Conservation (phyloP, 2,797 vertebrate species). For the Sebastes minor region DNA sequence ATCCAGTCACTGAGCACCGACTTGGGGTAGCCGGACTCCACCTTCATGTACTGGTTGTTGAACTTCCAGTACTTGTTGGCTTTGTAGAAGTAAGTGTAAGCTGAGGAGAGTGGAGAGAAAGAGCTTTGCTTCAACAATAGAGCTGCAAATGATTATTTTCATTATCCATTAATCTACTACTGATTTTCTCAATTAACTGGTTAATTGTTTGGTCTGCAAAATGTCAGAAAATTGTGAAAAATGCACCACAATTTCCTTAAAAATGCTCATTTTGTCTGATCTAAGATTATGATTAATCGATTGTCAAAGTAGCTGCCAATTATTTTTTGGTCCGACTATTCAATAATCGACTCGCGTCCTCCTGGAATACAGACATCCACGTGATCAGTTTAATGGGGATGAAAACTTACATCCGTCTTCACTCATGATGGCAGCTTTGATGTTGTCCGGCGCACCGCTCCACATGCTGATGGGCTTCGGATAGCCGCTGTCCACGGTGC, state of each 20-base stretch:
- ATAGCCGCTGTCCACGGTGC: constrained; percentile 86
- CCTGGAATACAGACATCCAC: not conserved
- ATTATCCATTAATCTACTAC: not conserved
- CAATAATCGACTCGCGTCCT: not conserved
- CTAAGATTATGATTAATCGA: not conserved
- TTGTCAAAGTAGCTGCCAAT: not conserved
- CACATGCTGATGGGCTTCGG: constrained; percentile 90
- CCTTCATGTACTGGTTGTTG: constrained; percentile 93
- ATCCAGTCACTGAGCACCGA: constrained; percentile 91
- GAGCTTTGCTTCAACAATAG: not conserved
- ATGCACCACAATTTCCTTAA: not conserved
- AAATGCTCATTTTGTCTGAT: not conserved
- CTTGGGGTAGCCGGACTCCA: constrained; percentile 91
- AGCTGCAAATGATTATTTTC: not conserved
- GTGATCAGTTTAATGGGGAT: not conserved
- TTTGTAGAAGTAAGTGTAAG: constrained; percentile 94
- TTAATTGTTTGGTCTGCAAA: not conserved
- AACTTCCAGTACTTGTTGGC: constrained; percentile 95
- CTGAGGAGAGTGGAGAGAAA: constrained; percentile 66
- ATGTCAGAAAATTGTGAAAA: too few species aligned
- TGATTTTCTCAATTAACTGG: not conserved
- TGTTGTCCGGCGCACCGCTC: constrained; percentile 89
- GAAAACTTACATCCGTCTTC: constrained; percentile 87
- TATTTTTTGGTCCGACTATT: not conserved
- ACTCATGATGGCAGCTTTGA: constrained; percentile 89